Percentiles rank a stretch among this genome's conserved stretches.
Evolutionary conservation across 53 echinoderm and acorn worm genomes (phyloP).

Genomic region (Actinopyga echinites): DNA sequence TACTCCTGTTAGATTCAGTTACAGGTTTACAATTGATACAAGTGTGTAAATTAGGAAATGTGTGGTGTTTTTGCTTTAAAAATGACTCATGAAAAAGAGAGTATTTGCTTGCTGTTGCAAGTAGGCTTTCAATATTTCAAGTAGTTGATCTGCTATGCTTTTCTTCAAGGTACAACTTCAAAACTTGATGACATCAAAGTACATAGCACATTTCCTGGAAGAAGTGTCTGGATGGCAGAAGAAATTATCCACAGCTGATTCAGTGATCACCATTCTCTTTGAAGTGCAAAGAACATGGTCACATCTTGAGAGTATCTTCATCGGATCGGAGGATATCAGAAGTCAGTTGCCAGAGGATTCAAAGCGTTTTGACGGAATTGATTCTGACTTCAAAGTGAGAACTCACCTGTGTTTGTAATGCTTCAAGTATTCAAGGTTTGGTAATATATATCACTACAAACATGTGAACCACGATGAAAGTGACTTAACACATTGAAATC

Average conservation of each 20-base stretch:
- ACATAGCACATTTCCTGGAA: constrained; percentile 99
- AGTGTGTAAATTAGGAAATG: too few relatives aligned
- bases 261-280: constrained; percentile 98
- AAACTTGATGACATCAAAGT: constrained; percentile 98
- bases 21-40: too few relatives aligned
- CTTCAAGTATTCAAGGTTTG: too few relatives aligned
- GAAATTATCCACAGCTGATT: constrained; percentile 96
- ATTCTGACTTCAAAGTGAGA: constrained; percentile 87
- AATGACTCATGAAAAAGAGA: background rate
- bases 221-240: constrained; percentile 99
- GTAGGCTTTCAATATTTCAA: background rate
- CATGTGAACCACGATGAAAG: too few relatives aligned
- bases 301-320: constrained; percentile 99
- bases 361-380: constrained; percentile 91
- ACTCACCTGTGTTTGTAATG: too few relatives aligned
- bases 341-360: constrained; percentile 96
- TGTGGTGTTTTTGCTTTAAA: too few relatives aligned
- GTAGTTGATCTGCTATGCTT: background rate
- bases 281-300: constrained; percentile 99
- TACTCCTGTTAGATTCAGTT: too few relatives aligned
- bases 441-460: too few relatives aligned
- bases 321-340: constrained; percentile 98
- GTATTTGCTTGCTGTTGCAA: background rate
- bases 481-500: too few relatives aligned
- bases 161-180: constrained; percentile 90